Conservation (phyloP, 1,140 invertebrate species). For the Sinonovacula constricta region DNA sequence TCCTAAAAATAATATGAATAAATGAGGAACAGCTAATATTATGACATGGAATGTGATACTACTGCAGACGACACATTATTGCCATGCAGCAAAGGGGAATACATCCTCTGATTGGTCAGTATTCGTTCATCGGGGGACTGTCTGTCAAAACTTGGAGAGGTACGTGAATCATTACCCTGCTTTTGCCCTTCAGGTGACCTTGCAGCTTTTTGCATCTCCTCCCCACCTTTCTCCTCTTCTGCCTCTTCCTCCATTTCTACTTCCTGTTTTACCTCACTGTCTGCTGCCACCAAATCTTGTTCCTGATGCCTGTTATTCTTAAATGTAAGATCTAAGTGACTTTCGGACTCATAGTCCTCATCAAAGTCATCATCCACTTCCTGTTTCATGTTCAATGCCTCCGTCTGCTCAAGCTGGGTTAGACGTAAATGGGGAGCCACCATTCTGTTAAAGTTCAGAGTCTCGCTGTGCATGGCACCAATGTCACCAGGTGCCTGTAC, state of each 20-base stretch:
- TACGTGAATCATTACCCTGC: slow-evolving; percentile 5
- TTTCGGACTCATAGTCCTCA: background rate
- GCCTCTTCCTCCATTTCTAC: background rate
- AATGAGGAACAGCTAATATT: too few relatives aligned
- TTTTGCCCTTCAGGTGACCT: background rate
- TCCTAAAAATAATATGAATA: too few relatives aligned
- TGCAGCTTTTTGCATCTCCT: background rate
- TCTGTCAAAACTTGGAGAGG: background rate
- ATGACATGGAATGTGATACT: slow-evolving; percentile 49
- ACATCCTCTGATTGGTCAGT: slow-evolving; percentile 24
- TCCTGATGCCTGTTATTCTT: background rate
- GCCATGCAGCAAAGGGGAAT: slow-evolving; percentile 13
- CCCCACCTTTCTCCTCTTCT: too few relatives aligned
- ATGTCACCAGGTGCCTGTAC: slow-evolving; percentile 8
- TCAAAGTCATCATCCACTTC: slow-evolving; percentile 22
- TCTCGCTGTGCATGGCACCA: background rate
- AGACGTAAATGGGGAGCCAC: too few relatives aligned
- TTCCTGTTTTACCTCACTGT: background rate
- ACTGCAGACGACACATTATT: slow-evolving; percentile 21
- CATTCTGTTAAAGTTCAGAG: slow-evolving; percentile 22
- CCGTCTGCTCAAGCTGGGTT: slow-evolving; percentile 32
- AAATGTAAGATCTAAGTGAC: too few relatives aligned
- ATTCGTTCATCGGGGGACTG: slow-evolving; percentile 6
- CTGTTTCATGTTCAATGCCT: slow-evolving; percentile 47
- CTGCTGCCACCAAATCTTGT: slow-evolving; percentile 5